These are phyloP conservation scores for Ibycter americanus DNA, from an alignment of 2,797 vertebrate species.

Conservation along the genomic window DNA sequence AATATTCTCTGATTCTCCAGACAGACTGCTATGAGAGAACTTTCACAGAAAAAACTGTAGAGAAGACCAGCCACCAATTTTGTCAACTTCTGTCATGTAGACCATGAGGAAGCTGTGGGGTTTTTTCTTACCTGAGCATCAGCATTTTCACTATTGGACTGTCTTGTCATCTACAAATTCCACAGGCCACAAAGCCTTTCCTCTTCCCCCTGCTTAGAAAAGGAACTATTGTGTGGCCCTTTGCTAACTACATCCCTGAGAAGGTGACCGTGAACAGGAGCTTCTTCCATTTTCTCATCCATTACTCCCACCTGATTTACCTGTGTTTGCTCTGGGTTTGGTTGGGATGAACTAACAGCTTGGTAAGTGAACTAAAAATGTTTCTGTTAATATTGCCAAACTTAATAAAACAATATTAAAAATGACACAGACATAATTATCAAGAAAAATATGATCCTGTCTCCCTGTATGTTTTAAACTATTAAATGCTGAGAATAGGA, in stretches of 20 bases:
- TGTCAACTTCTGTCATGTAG: neutral
- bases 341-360: neutral
- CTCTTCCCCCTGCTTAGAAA: neutral
- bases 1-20: neutral
- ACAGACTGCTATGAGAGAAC: neutral
- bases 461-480: neutral
- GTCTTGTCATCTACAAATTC: neutral
- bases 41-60: neutral
- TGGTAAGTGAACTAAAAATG: neutral
- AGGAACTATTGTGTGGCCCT: neutral
- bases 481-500: neutral
- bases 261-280: neutral
- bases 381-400: neutral
- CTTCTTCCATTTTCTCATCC: neutral
- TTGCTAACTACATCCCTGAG: neutral
- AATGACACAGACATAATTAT: neutral
- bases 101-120: neutral
- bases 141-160: neutral
- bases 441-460: neutral
- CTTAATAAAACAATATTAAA: neutral
- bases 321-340: neutral
- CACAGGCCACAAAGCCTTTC: neutral
- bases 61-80: neutral
- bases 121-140: neutral
- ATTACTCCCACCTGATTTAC: neutral